Conservation (phyloP, 1,140 invertebrate genomes). For the Trichonephila inaurata region DNA sequence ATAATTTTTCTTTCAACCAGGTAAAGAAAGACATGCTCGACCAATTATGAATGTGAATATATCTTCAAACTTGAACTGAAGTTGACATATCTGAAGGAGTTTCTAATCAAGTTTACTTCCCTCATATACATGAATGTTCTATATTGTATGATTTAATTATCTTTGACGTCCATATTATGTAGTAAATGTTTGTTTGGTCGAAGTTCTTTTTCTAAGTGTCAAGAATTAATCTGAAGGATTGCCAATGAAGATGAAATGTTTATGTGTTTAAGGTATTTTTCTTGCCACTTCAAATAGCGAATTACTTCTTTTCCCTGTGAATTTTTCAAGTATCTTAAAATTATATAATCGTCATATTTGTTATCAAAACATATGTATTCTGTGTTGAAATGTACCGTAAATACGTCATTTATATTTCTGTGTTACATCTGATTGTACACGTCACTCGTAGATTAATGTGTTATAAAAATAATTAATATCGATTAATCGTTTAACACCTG, state of each 20-base stretch:
- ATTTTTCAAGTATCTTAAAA: background rate
- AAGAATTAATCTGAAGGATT: background rate
- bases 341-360: background rate
- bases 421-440: background rate
- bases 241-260: background rate
- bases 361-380: background rate
- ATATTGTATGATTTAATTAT: slow-evolving; percentile 38
- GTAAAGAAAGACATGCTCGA: background rate
- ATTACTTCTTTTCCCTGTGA: background rate
- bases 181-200: background rate
- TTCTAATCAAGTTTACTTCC: background rate
- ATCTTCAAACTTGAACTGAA: background rate
- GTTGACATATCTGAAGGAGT: slow-evolving; percentile 9
- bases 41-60: background rate
- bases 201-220: background rate
- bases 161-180: slow-evolving; percentile 44
- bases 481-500: slow-evolving; percentile 6
- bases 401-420: slow-evolving; percentile 15
- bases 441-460: background rate
- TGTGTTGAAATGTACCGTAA: background rate
- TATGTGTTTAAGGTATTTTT: background rate
- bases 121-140: background rate
- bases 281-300: background rate
- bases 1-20: background rate
- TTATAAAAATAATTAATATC: background rate